Evolutionary conservation across 2,888 invertebrate genomes (phyloP).

Genomic region (Cosmorhoe ocellata): DNA sequence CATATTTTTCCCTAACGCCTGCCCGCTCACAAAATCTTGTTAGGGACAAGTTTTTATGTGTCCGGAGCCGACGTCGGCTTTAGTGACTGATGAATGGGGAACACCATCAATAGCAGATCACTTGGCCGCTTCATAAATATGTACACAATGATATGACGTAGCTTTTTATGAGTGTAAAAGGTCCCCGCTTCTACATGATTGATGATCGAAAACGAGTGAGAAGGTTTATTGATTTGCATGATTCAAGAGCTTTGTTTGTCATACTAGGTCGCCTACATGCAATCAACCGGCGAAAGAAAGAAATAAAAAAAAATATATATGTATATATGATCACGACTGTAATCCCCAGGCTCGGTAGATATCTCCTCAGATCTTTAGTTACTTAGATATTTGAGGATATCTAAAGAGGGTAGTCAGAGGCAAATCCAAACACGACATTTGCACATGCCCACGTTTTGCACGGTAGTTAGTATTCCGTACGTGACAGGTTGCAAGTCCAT

Average conservation of each 20-base stretch:
- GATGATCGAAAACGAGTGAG: constrained; percentile 54
- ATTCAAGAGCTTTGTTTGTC: constrained; percentile 52
- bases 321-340: too few species aligned
- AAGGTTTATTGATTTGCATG: constrained; percentile 66
- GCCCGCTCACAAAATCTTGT: constrained; percentile 44
- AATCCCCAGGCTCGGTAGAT: too few species aligned
- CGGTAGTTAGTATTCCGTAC: too few species aligned
- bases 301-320: too few species aligned
- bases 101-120: constrained; percentile 71
- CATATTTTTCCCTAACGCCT: constrained; percentile 35
- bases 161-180: constrained; percentile 65
- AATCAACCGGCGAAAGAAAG: constrained; percentile 6
- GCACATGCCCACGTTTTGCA: too few species aligned
- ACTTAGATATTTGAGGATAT: too few species aligned
- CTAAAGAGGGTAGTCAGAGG: too few species aligned
- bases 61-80: constrained; percentile 41
- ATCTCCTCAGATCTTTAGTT: too few species aligned
- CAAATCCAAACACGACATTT: too few species aligned
- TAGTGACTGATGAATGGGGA: constrained; percentile 65
- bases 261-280: too few species aligned
- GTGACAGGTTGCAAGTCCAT: too few species aligned
- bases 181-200: constrained; percentile 52
- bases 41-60: constrained; percentile 49
- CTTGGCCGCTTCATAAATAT: constrained; percentile 77
- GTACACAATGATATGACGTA: constrained; percentile 70